A percentile compares a stretch with the other conserved stretches of the same genome.
These are phyloP conservation scores for Petrocephalus schoutedeni DNA, from an alignment of 2,797 vertebrate genomes.

Conservation along the genomic window DNA sequence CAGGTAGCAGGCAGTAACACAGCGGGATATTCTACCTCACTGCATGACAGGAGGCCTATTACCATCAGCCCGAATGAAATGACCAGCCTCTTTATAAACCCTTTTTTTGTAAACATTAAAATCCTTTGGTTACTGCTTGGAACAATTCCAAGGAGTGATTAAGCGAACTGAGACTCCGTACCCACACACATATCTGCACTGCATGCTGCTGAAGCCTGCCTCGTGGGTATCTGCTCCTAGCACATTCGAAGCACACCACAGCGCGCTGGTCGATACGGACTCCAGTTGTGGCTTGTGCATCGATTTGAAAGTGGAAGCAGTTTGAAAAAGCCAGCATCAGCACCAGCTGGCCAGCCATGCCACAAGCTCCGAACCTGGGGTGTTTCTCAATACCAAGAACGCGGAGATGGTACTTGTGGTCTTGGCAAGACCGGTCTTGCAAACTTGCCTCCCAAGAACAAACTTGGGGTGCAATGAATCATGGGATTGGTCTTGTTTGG, in stretches of 20 bases:
- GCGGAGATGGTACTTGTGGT: too few species aligned
- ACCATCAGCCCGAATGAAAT: neutral
- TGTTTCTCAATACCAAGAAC: too few species aligned
- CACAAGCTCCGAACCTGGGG: neutral
- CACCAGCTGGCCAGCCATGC: neutral
- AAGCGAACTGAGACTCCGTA: neutral
- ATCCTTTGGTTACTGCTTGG: neutral
- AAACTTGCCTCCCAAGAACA: too few species aligned
- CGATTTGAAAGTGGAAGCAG: neutral
- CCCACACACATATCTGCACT: neutral
- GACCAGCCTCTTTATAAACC: slow-evolving; percentile 1
- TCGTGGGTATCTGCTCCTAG: neutral
- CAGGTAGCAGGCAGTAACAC: neutral
- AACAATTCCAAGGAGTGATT: neutral
- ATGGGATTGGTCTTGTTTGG: too few species aligned
- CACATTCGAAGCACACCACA: neutral
- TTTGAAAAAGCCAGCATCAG: neutral
- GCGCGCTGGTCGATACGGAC: neutral
- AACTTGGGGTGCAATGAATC: too few species aligned
- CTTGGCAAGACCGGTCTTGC: too few species aligned
- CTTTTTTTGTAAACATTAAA: slow-evolving; percentile 8
- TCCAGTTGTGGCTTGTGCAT: neutral
- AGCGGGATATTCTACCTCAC: neutral
- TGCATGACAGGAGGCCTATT: neutral
- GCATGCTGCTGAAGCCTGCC: neutral